Percentiles rank a stretch among this genome's conserved stretches.
phyloP scores from a whole-genome alignment of 2,888 invertebrate genomes.

The Lacanobia wlatinum region DNA sequence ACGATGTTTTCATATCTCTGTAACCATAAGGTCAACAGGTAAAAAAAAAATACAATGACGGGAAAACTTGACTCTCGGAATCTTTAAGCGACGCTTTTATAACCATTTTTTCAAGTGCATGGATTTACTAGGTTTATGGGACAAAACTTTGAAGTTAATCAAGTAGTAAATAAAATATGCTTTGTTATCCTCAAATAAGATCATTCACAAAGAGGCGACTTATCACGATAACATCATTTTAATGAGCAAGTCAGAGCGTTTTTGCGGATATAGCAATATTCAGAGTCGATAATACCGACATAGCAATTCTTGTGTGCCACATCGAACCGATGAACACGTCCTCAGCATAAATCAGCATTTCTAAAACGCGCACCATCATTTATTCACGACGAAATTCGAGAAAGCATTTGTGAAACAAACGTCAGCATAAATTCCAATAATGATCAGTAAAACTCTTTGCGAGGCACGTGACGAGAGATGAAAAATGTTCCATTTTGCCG shows the following conservation, averaged over 20 bases:
- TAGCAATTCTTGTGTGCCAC: slow-evolving; percentile 6
- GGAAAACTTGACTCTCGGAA: too few species aligned
- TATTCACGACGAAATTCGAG: slow-evolving; percentile 22
- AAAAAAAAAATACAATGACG: too few species aligned
- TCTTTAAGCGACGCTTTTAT: too few species aligned
- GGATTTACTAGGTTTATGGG: too few species aligned
- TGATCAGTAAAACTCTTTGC: slow-evolving; percentile 45
- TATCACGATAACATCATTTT: not conserved
- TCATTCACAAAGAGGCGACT: not conserved
- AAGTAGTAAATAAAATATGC: too few species aligned
- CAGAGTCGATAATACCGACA: not conserved
- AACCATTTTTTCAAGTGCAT: too few species aligned
- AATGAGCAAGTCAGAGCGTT: not conserved
- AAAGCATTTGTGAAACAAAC: slow-evolving; percentile 32
- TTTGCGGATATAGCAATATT: slow-evolving; percentile 16
- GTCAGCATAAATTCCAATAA: slow-evolving; percentile 48
- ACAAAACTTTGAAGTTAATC: too few species aligned
- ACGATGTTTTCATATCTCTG: too few species aligned
- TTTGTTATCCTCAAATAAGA: too few species aligned
- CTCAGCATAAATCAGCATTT: slow-evolving; percentile 35
- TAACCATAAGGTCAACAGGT: too few species aligned
- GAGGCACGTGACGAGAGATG: slow-evolving; percentile 50
- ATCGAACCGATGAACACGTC: slow-evolving; percentile 18
- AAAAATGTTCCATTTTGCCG: slow-evolving; percentile 42
- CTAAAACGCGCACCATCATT: slow-evolving; percentile 11